Evolutionary conservation across 2,113 vertebrate species (phyloP).

Genomic region (Phycodurus eques): DNA sequence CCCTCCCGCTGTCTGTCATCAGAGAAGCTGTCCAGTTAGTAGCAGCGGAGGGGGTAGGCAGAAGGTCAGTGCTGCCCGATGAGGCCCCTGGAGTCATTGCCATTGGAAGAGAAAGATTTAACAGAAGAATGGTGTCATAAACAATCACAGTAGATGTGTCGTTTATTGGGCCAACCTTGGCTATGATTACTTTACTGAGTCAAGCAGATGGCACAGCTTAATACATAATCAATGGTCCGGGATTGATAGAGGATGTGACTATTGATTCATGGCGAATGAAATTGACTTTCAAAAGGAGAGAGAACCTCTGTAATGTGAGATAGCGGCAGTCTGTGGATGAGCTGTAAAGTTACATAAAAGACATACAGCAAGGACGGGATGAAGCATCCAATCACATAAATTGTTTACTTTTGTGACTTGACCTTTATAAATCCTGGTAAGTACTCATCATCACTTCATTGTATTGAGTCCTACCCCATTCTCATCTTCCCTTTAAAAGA

Average conservation of each 20-base stretch:
- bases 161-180: slow-evolving; percentile 55
- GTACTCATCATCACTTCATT: slow-evolving; percentile 11
- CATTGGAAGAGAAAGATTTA: slow-evolving; percentile 23
- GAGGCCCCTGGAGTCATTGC: slow-evolving; percentile 80
- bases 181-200: slow-evolving; percentile 54
- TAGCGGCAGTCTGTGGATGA: not conserved
- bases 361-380: not conserved
- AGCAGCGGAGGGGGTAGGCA: slow-evolving; percentile 82
- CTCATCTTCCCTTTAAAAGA: slow-evolving; percentile 5
- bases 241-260: slow-evolving; percentile 49
- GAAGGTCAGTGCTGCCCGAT: slow-evolving; percentile 91
- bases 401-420: slow-evolving; percentile 12
- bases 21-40: slow-evolving; percentile 91
- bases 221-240: slow-evolving; percentile 59
- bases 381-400: slow-evolving; percentile 11
- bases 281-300: slow-evolving; percentile 49
- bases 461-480: slow-evolving; percentile 20
- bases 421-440: slow-evolving; percentile 13
- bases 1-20: slow-evolving; percentile 82
- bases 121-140: slow-evolving; percentile 48
- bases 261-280: slow-evolving; percentile 64
- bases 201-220: slow-evolving; percentile 54
- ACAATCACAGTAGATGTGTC: slow-evolving; percentile 32
- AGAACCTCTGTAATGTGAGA: not conserved
- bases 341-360: slow-evolving; percentile 12